Evolutionary conservation across 2,888 invertebrate genomes (phyloP), one percentile per base, ranked within the genome.

Genomic region (Stenoptilia bipunctidactyla): DNA sequence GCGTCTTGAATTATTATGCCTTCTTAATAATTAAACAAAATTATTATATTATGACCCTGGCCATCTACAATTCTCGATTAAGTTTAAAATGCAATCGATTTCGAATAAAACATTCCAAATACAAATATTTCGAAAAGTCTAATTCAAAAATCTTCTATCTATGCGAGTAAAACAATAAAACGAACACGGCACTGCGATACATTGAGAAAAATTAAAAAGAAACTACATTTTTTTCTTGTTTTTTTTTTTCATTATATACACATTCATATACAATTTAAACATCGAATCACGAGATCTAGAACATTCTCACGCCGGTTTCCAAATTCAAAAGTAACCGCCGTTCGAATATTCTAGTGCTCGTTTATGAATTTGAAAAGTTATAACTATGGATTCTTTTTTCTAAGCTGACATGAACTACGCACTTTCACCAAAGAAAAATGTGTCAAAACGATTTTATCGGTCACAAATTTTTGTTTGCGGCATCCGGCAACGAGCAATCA

Each of bases 381-480:
- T 64, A 70, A 65, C 20, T 20, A 20, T 5, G 20, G 20, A 3
- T 20, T 20, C 8, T n/a, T 20, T 70, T 64, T 66, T 62, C 71
- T 72, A 82, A 83, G 85, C 85, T 85, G 83, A 79, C 84, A 84
- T 80, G 84, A 85, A 80, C 83, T 73, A 84, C 85, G 83, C 83
- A 84, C 84, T 84, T 84, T 84, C 84, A 84, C 83, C 84, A 84
- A 85, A 82, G 84, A 85, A 85, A 85, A 85, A 83, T 76, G 83
- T 83, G 84, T 85, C 85, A 85, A 85, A 85, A 85, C 85, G 83
- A 84, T 84, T 84, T 83, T 64, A 77, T 79, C 80, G 70, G 74
- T 20, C n/a, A 79, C n/a, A n/a, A n/a, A n/a, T n/a, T n/a, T n/a
- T n/a, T n/a, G n/a, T n/a, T n/a, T n/a, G n/a, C n/a, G n/a, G 79